Conservation (phyloP, 2,113 vertebrate genomes). For the Rallus limicola region DNA sequence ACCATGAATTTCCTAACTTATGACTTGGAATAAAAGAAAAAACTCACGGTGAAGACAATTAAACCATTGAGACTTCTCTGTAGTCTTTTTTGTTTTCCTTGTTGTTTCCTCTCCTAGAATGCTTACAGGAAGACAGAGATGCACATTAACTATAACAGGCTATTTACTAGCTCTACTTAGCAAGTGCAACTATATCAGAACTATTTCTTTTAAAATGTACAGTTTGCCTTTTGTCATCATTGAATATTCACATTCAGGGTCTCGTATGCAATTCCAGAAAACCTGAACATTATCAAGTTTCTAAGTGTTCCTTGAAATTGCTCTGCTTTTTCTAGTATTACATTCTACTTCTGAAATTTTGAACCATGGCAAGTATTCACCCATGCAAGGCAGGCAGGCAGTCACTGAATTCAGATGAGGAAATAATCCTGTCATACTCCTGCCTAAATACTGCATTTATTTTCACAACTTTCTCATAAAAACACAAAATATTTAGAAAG, state of each 20-base stretch:
- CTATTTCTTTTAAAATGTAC: background rate
- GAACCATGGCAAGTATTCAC: background rate
- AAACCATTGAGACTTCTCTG: background rate
- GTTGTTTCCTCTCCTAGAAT: background rate
- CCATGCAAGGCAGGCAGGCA: background rate
- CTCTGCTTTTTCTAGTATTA: background rate
- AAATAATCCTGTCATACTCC: background rate
- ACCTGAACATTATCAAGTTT: background rate
- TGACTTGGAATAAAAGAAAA: background rate
- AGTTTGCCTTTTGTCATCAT: background rate
- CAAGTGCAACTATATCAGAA: background rate
- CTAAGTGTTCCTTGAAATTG: background rate
- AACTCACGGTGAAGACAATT: background rate
- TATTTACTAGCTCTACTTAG: background rate
- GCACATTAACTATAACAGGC: background rate
- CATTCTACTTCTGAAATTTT: background rate
- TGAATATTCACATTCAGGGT: background rate
- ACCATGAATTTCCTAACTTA: background rate
- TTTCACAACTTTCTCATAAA: background rate
- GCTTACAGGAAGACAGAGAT: background rate
- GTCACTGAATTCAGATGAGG: background rate
- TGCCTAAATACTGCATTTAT: background rate
- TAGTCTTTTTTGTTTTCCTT: background rate
- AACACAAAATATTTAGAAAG: background rate
- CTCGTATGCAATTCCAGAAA: background rate